A percentile compares a stretch with the other conserved stretches of the same genome.
phyloP scores from a whole-genome alignment of 2,797 vertebrate genomes.

The Chloroceryle amazona region DNA sequence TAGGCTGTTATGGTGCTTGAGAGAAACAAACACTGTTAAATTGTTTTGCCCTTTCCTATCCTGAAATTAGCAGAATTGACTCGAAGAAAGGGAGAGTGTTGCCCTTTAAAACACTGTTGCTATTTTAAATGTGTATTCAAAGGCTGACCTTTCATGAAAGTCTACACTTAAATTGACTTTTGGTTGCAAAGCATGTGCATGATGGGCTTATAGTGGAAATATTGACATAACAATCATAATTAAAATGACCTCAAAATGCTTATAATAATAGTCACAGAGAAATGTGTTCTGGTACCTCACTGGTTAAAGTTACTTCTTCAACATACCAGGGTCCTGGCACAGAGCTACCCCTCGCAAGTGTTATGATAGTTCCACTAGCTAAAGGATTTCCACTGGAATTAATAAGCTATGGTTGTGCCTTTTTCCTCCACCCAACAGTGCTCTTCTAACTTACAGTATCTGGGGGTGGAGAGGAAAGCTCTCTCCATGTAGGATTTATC shows the following conservation, averaged over 20 bases:
- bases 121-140: constrained; percentile 5
- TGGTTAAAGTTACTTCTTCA: not conserved
- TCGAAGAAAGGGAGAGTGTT: not conserved
- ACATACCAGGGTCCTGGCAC: not conserved
- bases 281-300: not conserved
- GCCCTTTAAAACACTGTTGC: not conserved
- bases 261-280: not conserved
- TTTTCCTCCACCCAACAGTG: not conserved
- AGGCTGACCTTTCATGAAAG: constrained; percentile 37
- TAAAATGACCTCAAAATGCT: not conserved
- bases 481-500: not conserved
- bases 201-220: constrained; percentile 33
- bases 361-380: not conserved
- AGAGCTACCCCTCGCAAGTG: not conserved
- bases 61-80: not conserved
- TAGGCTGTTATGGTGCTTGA: not conserved
- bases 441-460: not conserved
- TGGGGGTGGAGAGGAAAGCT: not conserved
- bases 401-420: not conserved
- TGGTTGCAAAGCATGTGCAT: constrained; percentile 4
- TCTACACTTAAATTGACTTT: constrained; percentile 18
- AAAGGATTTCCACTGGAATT: not conserved
- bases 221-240: not conserved
- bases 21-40: not conserved
- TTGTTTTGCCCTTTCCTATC: not conserved